phyloP scores from a whole-genome alignment of 2,888 invertebrate genomes.

The Hemaris fuciformis region DNA sequence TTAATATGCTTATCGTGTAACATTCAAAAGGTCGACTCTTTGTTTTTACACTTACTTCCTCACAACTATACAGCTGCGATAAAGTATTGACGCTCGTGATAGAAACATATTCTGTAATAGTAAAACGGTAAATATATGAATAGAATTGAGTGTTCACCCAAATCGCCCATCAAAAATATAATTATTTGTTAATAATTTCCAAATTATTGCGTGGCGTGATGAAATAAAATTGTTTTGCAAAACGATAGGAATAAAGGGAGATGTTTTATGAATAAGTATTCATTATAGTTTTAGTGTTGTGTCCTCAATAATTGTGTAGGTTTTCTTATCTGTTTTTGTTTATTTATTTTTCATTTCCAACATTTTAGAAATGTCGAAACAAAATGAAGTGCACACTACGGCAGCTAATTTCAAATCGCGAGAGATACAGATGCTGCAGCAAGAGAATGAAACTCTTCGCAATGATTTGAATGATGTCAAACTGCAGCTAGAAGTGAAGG shows the following conservation, averaged over 20 bases:
- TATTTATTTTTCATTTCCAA: too few relatives aligned
- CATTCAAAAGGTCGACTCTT: background rate
- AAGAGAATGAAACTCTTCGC: constrained; percentile 49
- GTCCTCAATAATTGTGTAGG: too few relatives aligned
- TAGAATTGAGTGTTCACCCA: too few relatives aligned
- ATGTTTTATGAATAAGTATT: too few relatives aligned
- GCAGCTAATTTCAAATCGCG: constrained; percentile 39
- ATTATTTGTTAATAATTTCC: too few relatives aligned
- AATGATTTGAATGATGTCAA: constrained; percentile 54
- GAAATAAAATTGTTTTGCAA: too few relatives aligned
- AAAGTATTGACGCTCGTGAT: background rate
- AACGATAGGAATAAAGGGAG: too few relatives aligned
- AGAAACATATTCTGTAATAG: background rate
- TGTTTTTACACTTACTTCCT: background rate
- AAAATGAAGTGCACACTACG: constrained; percentile 35
- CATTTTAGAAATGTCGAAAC: constrained; percentile 46
- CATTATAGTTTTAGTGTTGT: too few relatives aligned
- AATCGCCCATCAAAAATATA: too few relatives aligned
- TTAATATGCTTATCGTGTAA: background rate
- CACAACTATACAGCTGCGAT: background rate
- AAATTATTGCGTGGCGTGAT: too few relatives aligned
- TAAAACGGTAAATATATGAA: too few relatives aligned
- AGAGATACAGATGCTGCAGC: constrained; percentile 44
- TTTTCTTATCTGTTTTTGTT: too few relatives aligned
- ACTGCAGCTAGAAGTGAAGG: constrained; percentile 55